Evolutionary conservation across 2,797 vertebrate genomes (phyloP), one percentile per base, ranked within the genome.

Genomic region (Manis crassicaudata): DNA sequence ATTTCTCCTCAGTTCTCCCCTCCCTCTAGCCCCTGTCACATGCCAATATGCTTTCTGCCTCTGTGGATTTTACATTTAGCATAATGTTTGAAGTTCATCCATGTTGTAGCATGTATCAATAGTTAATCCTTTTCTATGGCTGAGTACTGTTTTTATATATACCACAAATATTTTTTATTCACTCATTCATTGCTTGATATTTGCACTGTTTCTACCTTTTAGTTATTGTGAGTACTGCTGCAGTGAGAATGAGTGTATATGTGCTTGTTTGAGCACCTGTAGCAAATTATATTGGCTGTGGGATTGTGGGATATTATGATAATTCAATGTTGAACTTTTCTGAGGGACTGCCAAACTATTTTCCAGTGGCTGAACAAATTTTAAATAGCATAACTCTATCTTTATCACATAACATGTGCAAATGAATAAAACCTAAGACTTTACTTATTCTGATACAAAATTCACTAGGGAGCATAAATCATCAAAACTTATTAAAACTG

Each of bases 401-500:
- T 72, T 82, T 88, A 35, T 17, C 65, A 7, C 2, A 18, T 7
- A 75, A 43, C 5, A 77, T 65, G 17, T 85, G 46, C 81, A 62
- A 81, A 83, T 25, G 1, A 83, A 65, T 21, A 76, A 87, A 8
- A 75, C 6, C 25, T 21, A 79, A 79, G 32, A 6, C 5, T 60
- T 90, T 63, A 87, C 43, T 96, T 92, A n/a, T 37, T 16, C 9
- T n/a, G 40, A 56, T 76, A 54, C 7, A 90, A 43, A 95, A 95
- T 68, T 81, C 46, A 85, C 2, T 72, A 4, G 5, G 60, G 27
- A 86, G 32, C 2, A 43, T 12, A 46, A 80, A 50, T 54, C 6
- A 67, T 70, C 25, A 88, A 94, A 80, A 80, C 8, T 25, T 87
- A 60, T 77, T 68, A 87, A 92, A 80, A 29, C 5, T 73, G 0